A percentile compares a stretch with the other conserved stretches of the same genome.
Evolutionary conservation across 2,797 vertebrate genomes (phyloP).

Genomic region (Cephalopachus bancanus): DNA sequence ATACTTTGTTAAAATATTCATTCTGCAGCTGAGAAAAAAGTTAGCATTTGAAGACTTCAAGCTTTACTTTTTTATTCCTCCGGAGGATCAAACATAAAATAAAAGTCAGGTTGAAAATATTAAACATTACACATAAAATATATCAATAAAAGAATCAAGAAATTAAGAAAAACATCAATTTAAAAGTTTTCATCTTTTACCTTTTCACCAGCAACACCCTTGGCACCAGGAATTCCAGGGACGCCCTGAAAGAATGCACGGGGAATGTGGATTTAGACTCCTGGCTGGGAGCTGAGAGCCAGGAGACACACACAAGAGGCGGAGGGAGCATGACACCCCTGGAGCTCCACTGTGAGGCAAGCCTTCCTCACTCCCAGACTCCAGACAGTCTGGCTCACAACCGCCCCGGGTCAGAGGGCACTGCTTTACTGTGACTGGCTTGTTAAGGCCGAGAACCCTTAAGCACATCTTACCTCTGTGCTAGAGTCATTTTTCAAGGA

Average conservation of each 20-base stretch:
- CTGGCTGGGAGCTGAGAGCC: too few species aligned
- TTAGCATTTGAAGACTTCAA: constrained; percentile 42
- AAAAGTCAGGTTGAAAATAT: constrained; percentile 17
- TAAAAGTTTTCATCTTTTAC: constrained; percentile 85
- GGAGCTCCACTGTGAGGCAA: not conserved
- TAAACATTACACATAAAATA: constrained; percentile 63
- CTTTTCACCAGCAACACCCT: constrained; percentile 94
- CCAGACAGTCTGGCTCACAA: not conserved
- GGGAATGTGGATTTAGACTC: not conserved
- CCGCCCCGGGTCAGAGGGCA: not conserved
- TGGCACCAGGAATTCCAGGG: constrained; percentile 94
- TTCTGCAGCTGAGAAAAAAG: constrained; percentile 21
- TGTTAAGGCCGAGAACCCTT: not conserved
- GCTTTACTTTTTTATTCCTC: constrained; percentile 32
- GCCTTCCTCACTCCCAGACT: not conserved
- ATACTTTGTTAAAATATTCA: constrained; percentile 8
- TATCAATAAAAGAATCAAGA: not conserved
- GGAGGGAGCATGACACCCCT: not conserved
- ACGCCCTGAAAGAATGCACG: constrained; percentile 92
- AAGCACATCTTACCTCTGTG: constrained; percentile 41
- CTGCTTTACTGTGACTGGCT: not conserved
- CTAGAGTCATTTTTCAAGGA: constrained; percentile 7
- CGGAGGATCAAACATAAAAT: constrained; percentile 49
- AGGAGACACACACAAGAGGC: too few species aligned
- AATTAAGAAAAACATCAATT: constrained; percentile 30